phyloP scores from a whole-genome alignment of 1,140 invertebrate species.

The Araneus ventricosus region DNA sequence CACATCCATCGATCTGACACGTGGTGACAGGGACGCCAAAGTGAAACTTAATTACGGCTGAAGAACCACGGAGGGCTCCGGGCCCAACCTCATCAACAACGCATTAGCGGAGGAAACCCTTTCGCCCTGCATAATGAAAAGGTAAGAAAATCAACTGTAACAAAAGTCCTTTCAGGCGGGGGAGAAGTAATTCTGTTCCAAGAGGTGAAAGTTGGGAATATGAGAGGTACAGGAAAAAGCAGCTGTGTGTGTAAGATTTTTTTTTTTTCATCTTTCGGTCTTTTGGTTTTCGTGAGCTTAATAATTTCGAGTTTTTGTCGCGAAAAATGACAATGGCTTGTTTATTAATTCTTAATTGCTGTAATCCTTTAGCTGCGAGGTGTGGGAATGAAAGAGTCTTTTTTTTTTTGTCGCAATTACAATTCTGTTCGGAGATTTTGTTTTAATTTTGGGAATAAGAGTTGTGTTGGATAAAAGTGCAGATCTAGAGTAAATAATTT shows the following conservation, averaged over 20 bases:
- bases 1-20: not conserved
- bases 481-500: too few species aligned
- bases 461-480: too few species aligned
- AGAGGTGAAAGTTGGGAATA: not conserved
- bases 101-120: slow-evolving; percentile 43
- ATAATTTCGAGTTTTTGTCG: not conserved
- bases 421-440: too few species aligned
- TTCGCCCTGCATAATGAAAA: slow-evolving; percentile 47
- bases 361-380: not conserved
- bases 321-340: slow-evolving; percentile 3
- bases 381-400: not conserved
- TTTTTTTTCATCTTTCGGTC: not conserved
- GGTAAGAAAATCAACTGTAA: slow-evolving; percentile 55
- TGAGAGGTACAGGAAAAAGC: not conserved
- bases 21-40: slow-evolving; percentile 21
- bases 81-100: slow-evolving; percentile 53
- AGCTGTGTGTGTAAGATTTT: not conserved
- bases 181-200: slow-evolving; percentile 11
- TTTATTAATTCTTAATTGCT: slow-evolving; percentile 36
- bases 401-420: too few species aligned
- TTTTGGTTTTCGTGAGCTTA: not conserved
- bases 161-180: slow-evolving; percentile 23
- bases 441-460: too few species aligned
- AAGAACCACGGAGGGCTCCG: not conserved
- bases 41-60: slow-evolving; percentile 58